These are phyloP conservation scores for Folsomia manolachei DNA, from an alignment of 2,888 invertebrate genomes.

Conservation along the genomic window DNA sequence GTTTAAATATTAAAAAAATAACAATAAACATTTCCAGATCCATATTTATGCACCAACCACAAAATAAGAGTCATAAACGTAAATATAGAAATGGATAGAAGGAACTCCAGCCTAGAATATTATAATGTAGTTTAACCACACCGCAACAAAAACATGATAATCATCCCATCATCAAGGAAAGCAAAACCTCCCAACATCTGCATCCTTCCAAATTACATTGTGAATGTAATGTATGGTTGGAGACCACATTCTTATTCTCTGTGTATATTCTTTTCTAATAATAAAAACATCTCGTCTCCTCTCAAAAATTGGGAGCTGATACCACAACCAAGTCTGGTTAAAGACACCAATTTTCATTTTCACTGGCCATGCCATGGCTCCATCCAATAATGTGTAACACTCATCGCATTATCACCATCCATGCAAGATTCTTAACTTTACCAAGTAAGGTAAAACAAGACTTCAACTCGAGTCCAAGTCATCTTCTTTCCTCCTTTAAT, in stretches of 20 bases:
- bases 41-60: background rate
- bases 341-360: background rate
- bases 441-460: background rate
- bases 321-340: too few relatives aligned
- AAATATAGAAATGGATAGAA: too few relatives aligned
- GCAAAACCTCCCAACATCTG: constrained; percentile 1
- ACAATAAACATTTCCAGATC: background rate
- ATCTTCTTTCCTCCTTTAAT: background rate
- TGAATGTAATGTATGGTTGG: too few relatives aligned
- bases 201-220: constrained; percentile 1
- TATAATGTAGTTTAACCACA: background rate
- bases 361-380: background rate
- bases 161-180: background rate
- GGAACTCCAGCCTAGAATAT: background rate
- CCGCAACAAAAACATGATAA: background rate
- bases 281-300: background rate
- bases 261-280: background rate
- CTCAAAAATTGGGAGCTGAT: background rate
- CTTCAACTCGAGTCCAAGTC: too few relatives aligned
- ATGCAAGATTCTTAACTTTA: background rate
- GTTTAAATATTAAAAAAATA: too few relatives aligned
- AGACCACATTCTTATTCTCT: background rate
- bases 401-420: background rate
- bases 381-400: background rate
- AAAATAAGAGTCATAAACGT: background rate